Conservation (phyloP, 2,888 invertebrate species). For the Eulithis testata region DNA sequence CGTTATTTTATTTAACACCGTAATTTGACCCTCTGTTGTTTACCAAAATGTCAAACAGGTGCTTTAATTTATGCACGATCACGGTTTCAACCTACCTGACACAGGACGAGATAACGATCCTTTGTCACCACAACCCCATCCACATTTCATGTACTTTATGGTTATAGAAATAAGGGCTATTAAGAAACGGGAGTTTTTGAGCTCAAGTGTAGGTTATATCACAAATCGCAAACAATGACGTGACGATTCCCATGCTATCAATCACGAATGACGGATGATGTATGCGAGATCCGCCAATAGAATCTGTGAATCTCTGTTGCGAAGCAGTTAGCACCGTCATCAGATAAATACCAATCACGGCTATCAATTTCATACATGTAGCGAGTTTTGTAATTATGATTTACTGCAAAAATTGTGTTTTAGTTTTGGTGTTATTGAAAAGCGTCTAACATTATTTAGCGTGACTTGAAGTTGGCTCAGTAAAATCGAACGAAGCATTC, state of each 20-base stretch:
- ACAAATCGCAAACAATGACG: constrained; percentile 59
- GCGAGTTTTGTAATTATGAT: too few relatives aligned
- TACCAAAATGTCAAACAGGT: constrained; percentile 28
- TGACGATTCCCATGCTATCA: constrained; percentile 52
- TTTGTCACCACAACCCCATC: constrained; percentile 19
- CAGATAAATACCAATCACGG: constrained; percentile 11
- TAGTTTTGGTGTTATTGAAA: too few relatives aligned
- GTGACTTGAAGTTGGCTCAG: neutral
- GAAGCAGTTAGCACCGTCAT: constrained; percentile 34
- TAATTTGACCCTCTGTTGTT: constrained; percentile 30
- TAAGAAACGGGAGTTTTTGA: constrained; percentile 12
- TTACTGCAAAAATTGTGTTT: too few relatives aligned
- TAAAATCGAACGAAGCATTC: neutral
- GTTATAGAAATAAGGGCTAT: constrained; percentile 14
- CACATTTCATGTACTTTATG: constrained; percentile 11
- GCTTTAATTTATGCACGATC: constrained; percentile 43
- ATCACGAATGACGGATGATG: constrained; percentile 56
- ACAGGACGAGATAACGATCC: constrained; percentile 34
- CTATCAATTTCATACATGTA: constrained; percentile 13
- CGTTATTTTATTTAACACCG: constrained; percentile 12
- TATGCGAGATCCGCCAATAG: constrained; percentile 45
- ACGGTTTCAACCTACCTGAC: constrained; percentile 43
- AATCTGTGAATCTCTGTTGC: constrained; percentile 52
- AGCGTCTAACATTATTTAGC: too few relatives aligned
- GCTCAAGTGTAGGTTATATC: constrained; percentile 38